These are phyloP conservation scores for Cheilosia impressa DNA, from an alignment of 2,888 invertebrate species.

Conservation along the genomic window DNA sequence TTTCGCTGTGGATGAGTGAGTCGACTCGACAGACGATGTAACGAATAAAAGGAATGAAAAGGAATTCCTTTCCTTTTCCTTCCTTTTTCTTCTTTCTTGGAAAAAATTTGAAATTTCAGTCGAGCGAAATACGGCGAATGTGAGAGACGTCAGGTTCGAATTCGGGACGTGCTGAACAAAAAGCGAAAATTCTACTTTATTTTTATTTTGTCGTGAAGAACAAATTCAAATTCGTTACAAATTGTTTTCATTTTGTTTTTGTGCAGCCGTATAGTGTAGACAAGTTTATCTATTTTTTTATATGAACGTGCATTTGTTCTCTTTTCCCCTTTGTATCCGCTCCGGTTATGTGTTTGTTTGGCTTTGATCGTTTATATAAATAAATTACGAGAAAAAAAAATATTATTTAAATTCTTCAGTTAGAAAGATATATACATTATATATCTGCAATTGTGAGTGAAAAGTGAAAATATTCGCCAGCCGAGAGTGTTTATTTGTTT, in stretches of 20 bases:
- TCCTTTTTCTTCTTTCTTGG: conserved; percentile 39
- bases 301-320: conserved; percentile 27
- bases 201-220: conserved; percentile 38
- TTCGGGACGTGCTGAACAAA: conserved; percentile 67
- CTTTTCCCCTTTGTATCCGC: conserved; percentile 31
- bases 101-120: conserved; percentile 72
- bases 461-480: conserved; percentile 41
- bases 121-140: conserved; percentile 77
- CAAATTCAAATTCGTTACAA: conserved; percentile 10
- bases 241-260: conserved; percentile 27
- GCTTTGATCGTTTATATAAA: conserved; percentile 17
- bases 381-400: conserved; percentile 49
- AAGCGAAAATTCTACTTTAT: conserved; percentile 52
- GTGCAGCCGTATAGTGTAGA: conserved; percentile 36
- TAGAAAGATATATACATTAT: neutral
- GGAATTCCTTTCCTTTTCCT: conserved; percentile 21
- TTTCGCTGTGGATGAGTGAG: conserved; percentile 32
- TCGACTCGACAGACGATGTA: too few species aligned
- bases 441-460: conserved; percentile 31
- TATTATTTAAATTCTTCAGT: conserved; percentile 45
- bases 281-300: conserved; percentile 33
- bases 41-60: too few species aligned
- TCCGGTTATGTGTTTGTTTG: conserved; percentile 43
- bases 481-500: conserved; percentile 45
- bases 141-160: conserved; percentile 64